phyloP scores from a whole-genome alignment of 2,797 vertebrate species.

The Karalla daura region DNA sequence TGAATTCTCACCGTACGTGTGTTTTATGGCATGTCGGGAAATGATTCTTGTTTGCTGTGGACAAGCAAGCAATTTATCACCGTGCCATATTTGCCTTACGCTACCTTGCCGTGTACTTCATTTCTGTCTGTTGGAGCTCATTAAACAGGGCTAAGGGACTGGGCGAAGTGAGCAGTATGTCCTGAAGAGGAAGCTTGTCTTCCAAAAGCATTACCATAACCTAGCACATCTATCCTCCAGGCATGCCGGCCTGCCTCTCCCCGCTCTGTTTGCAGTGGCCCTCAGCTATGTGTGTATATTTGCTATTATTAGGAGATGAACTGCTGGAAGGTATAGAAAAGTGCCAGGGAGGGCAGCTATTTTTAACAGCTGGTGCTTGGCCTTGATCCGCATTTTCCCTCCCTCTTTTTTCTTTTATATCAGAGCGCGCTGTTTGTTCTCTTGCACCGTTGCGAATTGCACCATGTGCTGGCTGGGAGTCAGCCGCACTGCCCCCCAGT shows the following conservation, averaged over 20 bases:
- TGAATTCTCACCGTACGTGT: constrained; percentile 26
- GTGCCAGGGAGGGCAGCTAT: constrained; percentile 79
- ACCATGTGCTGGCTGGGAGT: constrained; percentile 43
- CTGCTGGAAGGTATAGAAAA: constrained; percentile 79
- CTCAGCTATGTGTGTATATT: constrained; percentile 70
- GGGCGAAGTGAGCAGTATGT: constrained; percentile 63
- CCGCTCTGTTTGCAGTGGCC: constrained; percentile 66
- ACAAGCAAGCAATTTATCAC: constrained; percentile 54
- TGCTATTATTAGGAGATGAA: constrained; percentile 82
- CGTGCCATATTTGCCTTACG: constrained; percentile 34
- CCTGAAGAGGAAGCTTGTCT: constrained; percentile 70
- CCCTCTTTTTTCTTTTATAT: neutral
- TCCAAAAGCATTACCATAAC: constrained; percentile 75
- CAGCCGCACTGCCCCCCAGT: constrained; percentile 9
- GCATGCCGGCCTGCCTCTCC: constrained; percentile 48
- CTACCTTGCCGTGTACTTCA: constrained; percentile 38
- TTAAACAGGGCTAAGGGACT: constrained; percentile 69
- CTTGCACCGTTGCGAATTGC: constrained; percentile 14
- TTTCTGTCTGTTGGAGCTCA: constrained; percentile 70
- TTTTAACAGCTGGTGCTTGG: constrained; percentile 77
- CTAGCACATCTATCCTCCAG: constrained; percentile 60
- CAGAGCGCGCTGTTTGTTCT: constrained; percentile 7
- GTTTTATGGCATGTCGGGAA: constrained; percentile 60
- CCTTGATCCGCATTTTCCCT: constrained; percentile 62
- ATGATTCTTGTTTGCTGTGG: constrained; percentile 52